Base-by-base conservation (phyloP, 2,113 vertebrate genomes). In the Notarius lentiginosus region DNA sequence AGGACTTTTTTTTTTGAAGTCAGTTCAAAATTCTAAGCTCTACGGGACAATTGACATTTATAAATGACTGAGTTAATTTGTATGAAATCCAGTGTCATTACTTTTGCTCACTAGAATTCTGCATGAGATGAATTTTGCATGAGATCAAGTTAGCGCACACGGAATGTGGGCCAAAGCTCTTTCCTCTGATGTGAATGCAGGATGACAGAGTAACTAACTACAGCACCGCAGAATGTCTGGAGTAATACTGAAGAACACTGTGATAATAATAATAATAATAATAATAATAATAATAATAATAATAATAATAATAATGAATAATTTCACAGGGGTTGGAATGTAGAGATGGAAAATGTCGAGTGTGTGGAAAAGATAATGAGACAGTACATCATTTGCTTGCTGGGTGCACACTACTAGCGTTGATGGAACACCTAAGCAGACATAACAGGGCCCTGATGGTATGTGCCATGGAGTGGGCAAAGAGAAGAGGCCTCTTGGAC, bases 101-200 rank as follows among this genome's bases (percentile, higher is more conserved):
- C 81, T 15, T 27, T 63, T 24, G 12, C 15, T 83, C n/a, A n/a
- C 49, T 68, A 27, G 65, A 68, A 83, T 81, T 61, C 58, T 81
- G 56, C 56, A 61, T 27, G 41, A 53, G 12, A 68, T 82, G 61
- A 82, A 82, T 82, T 63, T 82, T 82, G 61, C 58, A 82, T 82
- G 81, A 82, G 61, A 41, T 68, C 47, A 53, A 66, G 79, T 82
- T 63, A 24, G 15, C 2, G 12, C 79, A 17, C 53, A 58, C 27
- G 49, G 76, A 70, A 68, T 47, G 55, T 80, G 75, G 76, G 77
- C 30, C 76, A 81, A 66, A 55, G n/a, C 55, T 61, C 11, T 81
- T 30, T 24, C 55, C 24, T 58, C 51, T 86, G 65, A 81, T 82
- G 66, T 27, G 34, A 86, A 87, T 51, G 41, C 66, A 30, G 47